Percentiles rank a stretch among this genome's conserved stretches.
These are phyloP conservation scores for Drosophila parabipectinata DNA, from an alignment of 1,140 invertebrate species.

Conservation along the genomic window DNA sequence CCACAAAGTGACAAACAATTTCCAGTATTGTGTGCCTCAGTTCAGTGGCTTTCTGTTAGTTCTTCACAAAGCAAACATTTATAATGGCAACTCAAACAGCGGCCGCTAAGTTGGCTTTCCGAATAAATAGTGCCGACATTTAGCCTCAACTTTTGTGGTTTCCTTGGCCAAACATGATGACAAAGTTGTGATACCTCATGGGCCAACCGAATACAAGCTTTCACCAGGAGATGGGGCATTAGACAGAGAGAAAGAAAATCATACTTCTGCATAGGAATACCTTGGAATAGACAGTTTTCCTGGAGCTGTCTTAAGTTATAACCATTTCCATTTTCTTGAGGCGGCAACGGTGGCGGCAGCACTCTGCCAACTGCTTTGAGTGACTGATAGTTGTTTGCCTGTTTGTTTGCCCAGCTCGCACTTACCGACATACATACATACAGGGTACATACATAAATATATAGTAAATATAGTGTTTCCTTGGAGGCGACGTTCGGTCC, in stretches of 20 bases:
- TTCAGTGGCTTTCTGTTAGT: slow-evolving; percentile 12
- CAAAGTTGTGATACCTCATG: slow-evolving; percentile 51
- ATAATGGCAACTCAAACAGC: slow-evolving; percentile 34
- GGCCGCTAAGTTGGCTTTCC: slow-evolving; percentile 16
- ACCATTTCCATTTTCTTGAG: slow-evolving; percentile 16
- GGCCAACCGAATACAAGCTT: slow-evolving; percentile 15
- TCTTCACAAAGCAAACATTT: slow-evolving; percentile 28
- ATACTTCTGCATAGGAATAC: slow-evolving; percentile 11
- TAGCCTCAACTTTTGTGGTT: slow-evolving; percentile 38
- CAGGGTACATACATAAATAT: slow-evolving; percentile 6
- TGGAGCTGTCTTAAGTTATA: slow-evolving; percentile 13
- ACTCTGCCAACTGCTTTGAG: slow-evolving; percentile 77
- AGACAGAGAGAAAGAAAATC: slow-evolving; percentile 17
- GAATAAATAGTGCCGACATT: slow-evolving; percentile 21
- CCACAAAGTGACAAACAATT: background rate
- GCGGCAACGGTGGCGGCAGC: slow-evolving; percentile 32
- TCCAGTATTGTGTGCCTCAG: background rate
- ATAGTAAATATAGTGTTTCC: slow-evolving; percentile 33
- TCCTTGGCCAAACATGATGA: slow-evolving; percentile 36
- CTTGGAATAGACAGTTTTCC: slow-evolving; percentile 28
- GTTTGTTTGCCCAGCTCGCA: slow-evolving; percentile 66
- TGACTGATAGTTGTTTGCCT: slow-evolving; percentile 79
- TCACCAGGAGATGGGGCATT: slow-evolving; percentile 1
- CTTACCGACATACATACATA: slow-evolving; percentile 14
- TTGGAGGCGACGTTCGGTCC: slow-evolving; percentile 45